phyloP scores from a whole-genome alignment of 1,140 invertebrate genomes.

The Oedothorax gibbosus region DNA sequence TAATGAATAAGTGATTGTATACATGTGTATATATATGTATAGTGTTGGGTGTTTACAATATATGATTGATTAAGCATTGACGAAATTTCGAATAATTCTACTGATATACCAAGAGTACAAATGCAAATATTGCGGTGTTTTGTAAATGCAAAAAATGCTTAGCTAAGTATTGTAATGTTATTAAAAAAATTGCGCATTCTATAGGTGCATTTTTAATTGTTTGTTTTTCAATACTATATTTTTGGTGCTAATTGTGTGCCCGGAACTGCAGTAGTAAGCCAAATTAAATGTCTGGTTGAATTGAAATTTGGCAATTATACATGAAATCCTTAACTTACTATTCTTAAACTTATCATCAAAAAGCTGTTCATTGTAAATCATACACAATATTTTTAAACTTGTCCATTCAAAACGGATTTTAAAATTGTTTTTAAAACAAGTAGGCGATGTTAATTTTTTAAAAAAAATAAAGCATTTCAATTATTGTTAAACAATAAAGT shows the following conservation, averaged over 20 bases:
- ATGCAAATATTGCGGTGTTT: constrained; percentile 16
- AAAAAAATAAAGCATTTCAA: no score
- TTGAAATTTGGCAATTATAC: no score
- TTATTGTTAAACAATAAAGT: no score
- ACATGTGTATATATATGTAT: constrained; percentile 53
- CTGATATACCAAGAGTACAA: constrained; percentile 50
- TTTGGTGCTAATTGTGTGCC: constrained; percentile 5
- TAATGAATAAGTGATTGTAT: constrained; percentile 59
- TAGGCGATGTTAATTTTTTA: no score
- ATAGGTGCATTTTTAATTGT: constrained; percentile 41
- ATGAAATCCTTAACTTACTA: no score
- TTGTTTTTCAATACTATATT: constrained; percentile 26
- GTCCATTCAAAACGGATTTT: no score
- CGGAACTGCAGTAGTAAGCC: background rate
- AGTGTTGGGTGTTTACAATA: constrained; percentile 35
- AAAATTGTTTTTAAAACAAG: no score
- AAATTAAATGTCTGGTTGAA: background rate
- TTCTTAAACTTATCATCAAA: no score
- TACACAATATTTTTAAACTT: no score
- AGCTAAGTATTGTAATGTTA: constrained; percentile 50
- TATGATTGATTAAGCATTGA: constrained; percentile 41
- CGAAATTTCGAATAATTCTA: constrained; percentile 37
- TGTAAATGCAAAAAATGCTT: constrained; percentile 44
- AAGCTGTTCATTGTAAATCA: no score
- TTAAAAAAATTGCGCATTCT: constrained; percentile 52